Conservation (phyloP, 2,113 vertebrate genomes). For the Hipposideros armiger region DNA sequence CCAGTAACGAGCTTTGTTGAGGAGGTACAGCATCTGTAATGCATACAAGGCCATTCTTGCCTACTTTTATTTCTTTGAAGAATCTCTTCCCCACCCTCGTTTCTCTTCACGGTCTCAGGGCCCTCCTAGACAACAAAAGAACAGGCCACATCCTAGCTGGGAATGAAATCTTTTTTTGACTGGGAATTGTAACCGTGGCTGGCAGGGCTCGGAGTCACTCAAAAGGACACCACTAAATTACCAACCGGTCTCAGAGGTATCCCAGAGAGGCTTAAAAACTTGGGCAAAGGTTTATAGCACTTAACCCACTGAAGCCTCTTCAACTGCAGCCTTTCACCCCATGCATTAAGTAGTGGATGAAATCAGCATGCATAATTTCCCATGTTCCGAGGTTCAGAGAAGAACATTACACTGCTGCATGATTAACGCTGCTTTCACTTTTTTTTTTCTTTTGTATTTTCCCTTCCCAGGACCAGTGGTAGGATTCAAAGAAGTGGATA, state of each 20-base stretch:
- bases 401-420: slow-evolving; percentile 67
- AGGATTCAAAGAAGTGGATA: slow-evolving; percentile 80
- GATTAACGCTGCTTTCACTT: slow-evolving; percentile 79
- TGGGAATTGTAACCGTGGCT: not conserved
- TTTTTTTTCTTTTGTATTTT: slow-evolving; percentile 51
- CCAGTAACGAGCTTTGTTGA: not conserved
- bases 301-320: slow-evolving; percentile 51
- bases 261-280: slow-evolving; percentile 62
- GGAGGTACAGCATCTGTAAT: not conserved
- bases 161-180: slow-evolving; percentile 15
- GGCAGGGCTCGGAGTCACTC: slow-evolving; percentile 54
- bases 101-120: slow-evolving; percentile 30
- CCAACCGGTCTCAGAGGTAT: not conserved
- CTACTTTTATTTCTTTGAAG: slow-evolving; percentile 24
- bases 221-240: slow-evolving; percentile 59
- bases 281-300: slow-evolving; percentile 51
- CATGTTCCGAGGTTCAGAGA: slow-evolving; percentile 72
- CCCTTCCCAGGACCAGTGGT: slow-evolving; percentile 77
- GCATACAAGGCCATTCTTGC: not conserved
- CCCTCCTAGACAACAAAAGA: slow-evolving; percentile 64
- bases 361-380: slow-evolving; percentile 85
- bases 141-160: not conserved
- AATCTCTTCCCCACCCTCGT: not conserved
- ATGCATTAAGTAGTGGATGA: slow-evolving; percentile 79
- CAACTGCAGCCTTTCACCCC: slow-evolving; percentile 63